Evolutionary conservation across 2,888 invertebrate genomes (phyloP).

Genomic region (Synergus japonicus): DNA sequence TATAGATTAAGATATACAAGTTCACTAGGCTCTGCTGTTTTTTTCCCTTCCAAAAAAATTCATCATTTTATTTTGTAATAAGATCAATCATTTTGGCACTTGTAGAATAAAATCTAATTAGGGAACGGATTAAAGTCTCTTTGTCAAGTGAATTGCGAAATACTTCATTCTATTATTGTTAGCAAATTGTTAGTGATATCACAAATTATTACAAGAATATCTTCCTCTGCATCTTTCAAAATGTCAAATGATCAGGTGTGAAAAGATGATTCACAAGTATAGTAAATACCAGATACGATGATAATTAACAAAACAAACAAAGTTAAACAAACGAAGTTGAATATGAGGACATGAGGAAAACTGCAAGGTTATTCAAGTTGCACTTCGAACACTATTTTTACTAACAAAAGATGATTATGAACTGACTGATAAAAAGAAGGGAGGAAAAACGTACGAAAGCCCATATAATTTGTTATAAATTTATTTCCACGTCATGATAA

Average conservation of each 20-base stretch:
- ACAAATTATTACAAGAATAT: not conserved
- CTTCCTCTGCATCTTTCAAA: not conserved
- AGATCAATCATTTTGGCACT: not conserved
- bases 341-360: constrained; percentile 2
- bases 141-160: not conserved
- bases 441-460: not conserved
- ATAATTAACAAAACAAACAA: constrained; percentile 35
- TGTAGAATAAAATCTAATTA: not conserved
- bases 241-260: not conserved
- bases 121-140: not conserved
- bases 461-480: not conserved
- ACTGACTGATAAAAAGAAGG: not conserved
- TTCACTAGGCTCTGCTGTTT: no score
- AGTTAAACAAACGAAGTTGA: constrained; percentile 19
- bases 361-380: constrained; percentile 2
- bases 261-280: not conserved
- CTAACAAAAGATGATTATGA: not conserved
- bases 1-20: no score
- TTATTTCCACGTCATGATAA: not conserved
- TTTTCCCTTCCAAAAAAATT: no score
- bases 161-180: not conserved
- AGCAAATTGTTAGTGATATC: not conserved
- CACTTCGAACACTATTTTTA: not conserved
- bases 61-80: not conserved
- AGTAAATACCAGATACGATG: not conserved